Evolutionary conservation across 2,797 vertebrate species (phyloP).

Genomic region (Columba guinea): DNA sequence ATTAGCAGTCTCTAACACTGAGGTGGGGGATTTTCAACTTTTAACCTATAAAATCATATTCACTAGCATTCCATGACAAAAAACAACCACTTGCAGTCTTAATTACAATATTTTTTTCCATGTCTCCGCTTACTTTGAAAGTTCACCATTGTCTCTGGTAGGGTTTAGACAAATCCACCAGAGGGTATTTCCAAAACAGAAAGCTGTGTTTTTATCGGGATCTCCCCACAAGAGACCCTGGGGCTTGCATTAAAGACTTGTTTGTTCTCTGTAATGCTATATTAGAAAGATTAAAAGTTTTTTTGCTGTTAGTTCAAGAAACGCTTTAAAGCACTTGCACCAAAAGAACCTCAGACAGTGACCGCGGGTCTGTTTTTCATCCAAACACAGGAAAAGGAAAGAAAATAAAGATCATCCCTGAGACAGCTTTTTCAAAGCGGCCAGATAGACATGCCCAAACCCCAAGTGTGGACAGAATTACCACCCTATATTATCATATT

Average conservation of each 20-base stretch:
- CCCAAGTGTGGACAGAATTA: neutral
- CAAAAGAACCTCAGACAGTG: slow-evolving; percentile 22
- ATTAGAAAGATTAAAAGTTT: slow-evolving; percentile 53
- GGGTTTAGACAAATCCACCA: slow-evolving; percentile 57
- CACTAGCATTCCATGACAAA: slow-evolving; percentile 14
- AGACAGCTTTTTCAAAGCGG: neutral
- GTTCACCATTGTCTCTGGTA: slow-evolving; percentile 52
- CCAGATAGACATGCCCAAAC: neutral
- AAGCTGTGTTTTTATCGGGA: slow-evolving; percentile 50
- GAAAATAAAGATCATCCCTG: slow-evolving; percentile 24
- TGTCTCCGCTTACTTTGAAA: slow-evolving; percentile 56
- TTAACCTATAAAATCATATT: slow-evolving; percentile 28
- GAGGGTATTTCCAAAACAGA: slow-evolving; percentile 72
- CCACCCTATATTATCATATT: rapidly evolving
- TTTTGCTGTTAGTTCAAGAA: slow-evolving; percentile 18
- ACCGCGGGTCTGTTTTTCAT: slow-evolving; percentile 51
- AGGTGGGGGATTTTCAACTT: neutral
- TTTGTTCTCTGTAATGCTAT: slow-evolving; percentile 62
- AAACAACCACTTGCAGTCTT: slow-evolving; percentile 19
- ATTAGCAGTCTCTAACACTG: neutral
- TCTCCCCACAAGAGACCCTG: slow-evolving; percentile 50
- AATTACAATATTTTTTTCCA: slow-evolving; percentile 24
- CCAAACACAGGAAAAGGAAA: neutral
- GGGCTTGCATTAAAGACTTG: slow-evolving; percentile 53
- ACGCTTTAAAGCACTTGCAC: slow-evolving; percentile 40